Conservation (phyloP, 2,113 vertebrate genomes). For the Toxostoma redivivum region DNA sequence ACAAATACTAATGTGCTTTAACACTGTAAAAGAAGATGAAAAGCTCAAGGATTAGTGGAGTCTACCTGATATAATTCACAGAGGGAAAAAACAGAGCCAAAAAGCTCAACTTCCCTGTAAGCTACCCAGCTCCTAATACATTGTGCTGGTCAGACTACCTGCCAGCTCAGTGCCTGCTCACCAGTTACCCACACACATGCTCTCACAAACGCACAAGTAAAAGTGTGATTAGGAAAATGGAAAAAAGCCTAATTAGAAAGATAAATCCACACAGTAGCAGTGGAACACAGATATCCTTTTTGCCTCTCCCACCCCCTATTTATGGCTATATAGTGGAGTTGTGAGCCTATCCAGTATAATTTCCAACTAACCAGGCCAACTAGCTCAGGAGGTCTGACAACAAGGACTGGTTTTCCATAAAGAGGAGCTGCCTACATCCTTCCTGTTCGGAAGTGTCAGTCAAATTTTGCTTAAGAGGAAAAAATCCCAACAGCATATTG, state of each 20-base stretch:
- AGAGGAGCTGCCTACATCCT: neutral
- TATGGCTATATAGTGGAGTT: neutral
- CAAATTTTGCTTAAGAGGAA: neutral
- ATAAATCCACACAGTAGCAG: neutral
- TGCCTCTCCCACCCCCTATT: neutral
- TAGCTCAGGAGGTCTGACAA: neutral
- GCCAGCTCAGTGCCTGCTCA: neutral
- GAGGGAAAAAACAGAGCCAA: neutral
- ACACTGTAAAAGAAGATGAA: neutral
- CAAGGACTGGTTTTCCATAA: neutral
- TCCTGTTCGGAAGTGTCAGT: neutral
- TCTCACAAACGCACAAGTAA: neutral
- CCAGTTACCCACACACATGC: fast-evolving
- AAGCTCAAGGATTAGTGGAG: neutral
- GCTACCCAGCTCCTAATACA: neutral
- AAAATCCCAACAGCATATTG: neutral
- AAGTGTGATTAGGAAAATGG: neutral
- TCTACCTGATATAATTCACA: neutral
- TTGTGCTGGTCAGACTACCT: fast-evolving
- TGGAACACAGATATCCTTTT: neutral
- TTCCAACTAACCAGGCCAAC: neutral
- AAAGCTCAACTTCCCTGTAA: neutral
- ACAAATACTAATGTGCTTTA: neutral
- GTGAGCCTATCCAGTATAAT: neutral
- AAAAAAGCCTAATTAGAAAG: neutral